Evolutionary conservation across 2,888 invertebrate genomes (phyloP).

Genomic region (Anodontia alba): DNA sequence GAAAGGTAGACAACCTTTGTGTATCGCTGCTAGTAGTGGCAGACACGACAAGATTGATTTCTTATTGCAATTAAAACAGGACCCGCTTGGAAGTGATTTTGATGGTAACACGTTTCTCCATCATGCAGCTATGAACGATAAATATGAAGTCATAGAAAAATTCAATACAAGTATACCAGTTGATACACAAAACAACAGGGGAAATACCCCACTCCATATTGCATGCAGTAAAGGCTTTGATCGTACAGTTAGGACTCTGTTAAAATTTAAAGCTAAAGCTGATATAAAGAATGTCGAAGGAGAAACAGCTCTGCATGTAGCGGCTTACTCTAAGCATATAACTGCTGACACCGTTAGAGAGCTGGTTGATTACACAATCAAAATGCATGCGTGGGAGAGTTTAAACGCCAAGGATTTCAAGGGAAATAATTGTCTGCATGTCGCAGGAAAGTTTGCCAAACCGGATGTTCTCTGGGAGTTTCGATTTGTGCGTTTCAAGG

Average conservation of each 20-base stretch:
- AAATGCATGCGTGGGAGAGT: constrained; percentile 81
- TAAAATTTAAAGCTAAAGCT: constrained; percentile 77
- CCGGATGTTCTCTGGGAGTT: constrained; percentile 79
- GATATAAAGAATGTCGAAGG: constrained; percentile 76
- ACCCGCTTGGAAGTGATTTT: constrained; percentile 69
- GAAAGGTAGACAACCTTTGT: constrained; percentile 67
- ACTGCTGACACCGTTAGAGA: constrained; percentile 68
- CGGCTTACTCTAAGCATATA: constrained; percentile 68
- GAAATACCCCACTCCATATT: constrained; percentile 82
- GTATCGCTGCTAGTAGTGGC: constrained; percentile 67
- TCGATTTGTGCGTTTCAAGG: constrained; percentile 75
- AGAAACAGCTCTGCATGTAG: constrained; percentile 80
- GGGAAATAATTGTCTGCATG: constrained; percentile 82
- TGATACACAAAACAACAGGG: constrained; percentile 74
- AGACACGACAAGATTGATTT: constrained; percentile 73
- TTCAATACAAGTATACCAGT: constrained; percentile 68
- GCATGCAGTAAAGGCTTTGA: constrained; percentile 78
- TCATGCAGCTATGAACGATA: constrained; percentile 78
- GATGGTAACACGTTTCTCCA: constrained; percentile 81
- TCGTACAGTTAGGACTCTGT: constrained; percentile 68
- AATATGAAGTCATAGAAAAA: constrained; percentile 67
- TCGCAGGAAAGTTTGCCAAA: constrained; percentile 78
- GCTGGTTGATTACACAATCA: constrained; percentile 81
- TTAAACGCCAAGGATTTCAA: constrained; percentile 77
- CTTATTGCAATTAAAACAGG: constrained; percentile 73